A percentile compares a stretch with the other conserved stretches of the same genome.
These are phyloP conservation scores for Nasua narica DNA, from an alignment of 2,797 vertebrate genomes.

Conservation along the genomic window DNA sequence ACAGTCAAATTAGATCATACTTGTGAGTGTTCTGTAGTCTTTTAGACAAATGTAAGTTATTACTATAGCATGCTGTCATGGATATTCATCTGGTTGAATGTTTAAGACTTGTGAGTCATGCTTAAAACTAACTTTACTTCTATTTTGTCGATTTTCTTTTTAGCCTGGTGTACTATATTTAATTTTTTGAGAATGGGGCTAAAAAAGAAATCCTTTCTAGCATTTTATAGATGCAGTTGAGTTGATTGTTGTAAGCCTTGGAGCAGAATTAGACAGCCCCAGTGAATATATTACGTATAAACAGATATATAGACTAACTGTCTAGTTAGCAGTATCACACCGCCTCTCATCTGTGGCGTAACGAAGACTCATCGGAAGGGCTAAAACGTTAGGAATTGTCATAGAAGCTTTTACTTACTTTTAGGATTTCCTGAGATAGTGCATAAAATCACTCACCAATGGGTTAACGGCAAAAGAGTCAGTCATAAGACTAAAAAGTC, in stretches of 20 bases:
- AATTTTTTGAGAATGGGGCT: constrained; percentile 4
- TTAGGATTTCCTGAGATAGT: neutral
- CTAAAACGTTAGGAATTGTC: neutral
- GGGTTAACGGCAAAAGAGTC: neutral
- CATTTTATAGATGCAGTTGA: neutral
- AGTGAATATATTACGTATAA: neutral
- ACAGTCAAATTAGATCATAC: neutral
- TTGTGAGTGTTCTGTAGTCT: neutral
- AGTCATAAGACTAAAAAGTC: neutral
- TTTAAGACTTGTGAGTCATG: constrained; percentile 27
- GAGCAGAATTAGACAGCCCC: neutral
- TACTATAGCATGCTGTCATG: neutral
- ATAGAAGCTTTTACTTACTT: neutral
- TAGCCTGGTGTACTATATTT: neutral
- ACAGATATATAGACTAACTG: neutral
- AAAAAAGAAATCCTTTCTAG: neutral
- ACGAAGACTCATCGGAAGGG: neutral
- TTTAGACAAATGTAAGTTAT: constrained; percentile 3
- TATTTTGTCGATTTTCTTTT: constrained; percentile 3
- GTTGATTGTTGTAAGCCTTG: neutral
- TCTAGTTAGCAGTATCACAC: neutral
- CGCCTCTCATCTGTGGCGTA: neutral
- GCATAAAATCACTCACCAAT: neutral
- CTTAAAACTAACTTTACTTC: constrained; percentile 6
- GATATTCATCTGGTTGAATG: neutral